phyloP scores from a whole-genome alignment of 35 echinoderm and acorn worm species.

The Chiridota heheva region DNA sequence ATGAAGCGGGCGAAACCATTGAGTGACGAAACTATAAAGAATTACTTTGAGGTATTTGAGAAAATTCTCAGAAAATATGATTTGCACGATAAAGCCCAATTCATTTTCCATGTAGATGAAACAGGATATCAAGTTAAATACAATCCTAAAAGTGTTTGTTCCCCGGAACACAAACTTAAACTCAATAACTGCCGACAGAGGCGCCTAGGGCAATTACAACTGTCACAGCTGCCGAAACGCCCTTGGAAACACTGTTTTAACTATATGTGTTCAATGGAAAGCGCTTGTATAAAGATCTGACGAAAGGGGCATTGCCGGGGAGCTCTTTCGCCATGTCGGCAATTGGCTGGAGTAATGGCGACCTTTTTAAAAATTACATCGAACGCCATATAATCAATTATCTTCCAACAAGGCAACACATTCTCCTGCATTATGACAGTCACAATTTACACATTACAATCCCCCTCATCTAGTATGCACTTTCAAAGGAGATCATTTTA shows the following conservation, averaged over 20 bases:
- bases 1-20: neutral
- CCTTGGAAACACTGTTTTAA: neutral
- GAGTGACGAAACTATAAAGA: neutral
- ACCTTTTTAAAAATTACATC: neutral
- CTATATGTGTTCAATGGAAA: conserved; percentile 9
- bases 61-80: neutral
- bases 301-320: neutral
- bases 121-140: neutral
- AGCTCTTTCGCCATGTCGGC: conserved; percentile 3
- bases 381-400: neutral
- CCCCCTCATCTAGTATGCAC: no score
- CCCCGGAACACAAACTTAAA: neutral
- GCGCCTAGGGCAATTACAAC: neutral
- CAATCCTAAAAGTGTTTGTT: no score
- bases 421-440: conserved; percentile 15
- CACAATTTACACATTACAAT: no score
- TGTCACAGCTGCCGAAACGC: neutral
- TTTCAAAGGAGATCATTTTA: no score
- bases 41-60: neutral
- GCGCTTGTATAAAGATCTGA: neutral
- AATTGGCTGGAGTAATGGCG: conserved; percentile 16
- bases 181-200: neutral
- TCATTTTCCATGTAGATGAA: neutral
- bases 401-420: conserved; percentile 12
- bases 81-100: no score